Percentiles rank a stretch among this genome's conserved stretches.
These are phyloP conservation scores for Pongo pygmaeus DNA, from an alignment of 2,113 vertebrate genomes.

Conservation along the genomic window DNA sequence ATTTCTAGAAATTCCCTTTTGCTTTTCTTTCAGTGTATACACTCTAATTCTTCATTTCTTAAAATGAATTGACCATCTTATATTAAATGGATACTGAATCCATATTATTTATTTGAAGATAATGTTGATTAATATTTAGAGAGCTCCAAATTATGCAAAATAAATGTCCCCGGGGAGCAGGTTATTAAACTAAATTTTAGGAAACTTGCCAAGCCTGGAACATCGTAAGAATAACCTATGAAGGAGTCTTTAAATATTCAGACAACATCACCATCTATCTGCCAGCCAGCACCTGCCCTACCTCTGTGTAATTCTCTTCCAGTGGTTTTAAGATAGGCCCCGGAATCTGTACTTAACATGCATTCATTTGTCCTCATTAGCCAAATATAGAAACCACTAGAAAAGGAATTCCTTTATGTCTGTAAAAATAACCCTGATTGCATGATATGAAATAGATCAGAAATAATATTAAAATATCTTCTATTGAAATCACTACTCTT, in stretches of 20 bases:
- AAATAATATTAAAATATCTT: slow-evolving; percentile 21
- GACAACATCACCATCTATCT: not conserved
- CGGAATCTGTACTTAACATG: not conserved
- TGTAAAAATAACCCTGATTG: not conserved
- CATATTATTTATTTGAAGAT: slow-evolving; percentile 62
- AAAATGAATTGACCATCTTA: slow-evolving; percentile 38
- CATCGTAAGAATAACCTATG: not conserved
- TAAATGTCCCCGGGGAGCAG: slow-evolving; percentile 41
- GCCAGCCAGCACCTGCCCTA: no score
- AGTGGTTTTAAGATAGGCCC: not conserved
- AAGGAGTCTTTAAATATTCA: not conserved
- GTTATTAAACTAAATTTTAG: slow-evolving; percentile 48
- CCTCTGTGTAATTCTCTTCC: not conserved
- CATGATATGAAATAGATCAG: not conserved
- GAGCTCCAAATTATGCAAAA: slow-evolving; percentile 27
- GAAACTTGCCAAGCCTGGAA: not conserved
- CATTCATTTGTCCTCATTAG: not conserved
- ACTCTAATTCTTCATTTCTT: slow-evolving; percentile 37
- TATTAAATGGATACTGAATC: slow-evolving; percentile 52
- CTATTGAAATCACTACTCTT: not conserved
- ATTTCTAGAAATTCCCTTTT: slow-evolving; percentile 19
- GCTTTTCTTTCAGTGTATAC: not conserved
- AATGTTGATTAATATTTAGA: slow-evolving; percentile 72
- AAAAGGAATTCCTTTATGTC: not conserved
- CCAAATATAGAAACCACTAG: not conserved